Evolutionary conservation across 2,888 invertebrate genomes (phyloP).

Genomic region (Hipparchia sbordonii): DNA sequence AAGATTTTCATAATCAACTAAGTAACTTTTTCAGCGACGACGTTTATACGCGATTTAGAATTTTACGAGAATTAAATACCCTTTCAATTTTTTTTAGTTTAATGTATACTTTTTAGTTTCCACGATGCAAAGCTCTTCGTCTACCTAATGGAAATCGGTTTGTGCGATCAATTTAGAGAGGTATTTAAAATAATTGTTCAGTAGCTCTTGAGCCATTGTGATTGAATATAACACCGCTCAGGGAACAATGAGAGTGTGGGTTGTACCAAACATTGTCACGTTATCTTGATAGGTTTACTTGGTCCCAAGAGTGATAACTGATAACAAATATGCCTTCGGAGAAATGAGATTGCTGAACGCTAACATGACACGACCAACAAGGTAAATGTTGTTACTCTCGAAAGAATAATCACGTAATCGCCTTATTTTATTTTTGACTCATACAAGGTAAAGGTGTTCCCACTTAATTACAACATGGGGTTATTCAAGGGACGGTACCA

Average conservation of each 20-base stretch:
- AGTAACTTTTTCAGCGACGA: no score
- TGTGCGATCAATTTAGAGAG: no score
- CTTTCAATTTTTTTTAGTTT: no score
- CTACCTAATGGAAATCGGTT: no score
- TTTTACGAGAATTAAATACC: no score
- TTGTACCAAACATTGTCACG: conserved; percentile 61
- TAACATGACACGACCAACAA: conserved; percentile 24
- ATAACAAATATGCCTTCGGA: conserved; percentile 56
- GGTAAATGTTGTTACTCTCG: conserved; percentile 25
- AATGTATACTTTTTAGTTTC: no score
- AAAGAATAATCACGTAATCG: conserved; percentile 10
- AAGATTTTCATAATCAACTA: no score
- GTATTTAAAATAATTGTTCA: not conserved
- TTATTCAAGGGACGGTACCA: no score
- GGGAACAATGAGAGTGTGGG: conserved; percentile 60
- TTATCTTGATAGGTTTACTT: conserved; percentile 79
- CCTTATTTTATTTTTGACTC: not conserved
- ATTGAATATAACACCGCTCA: conserved; percentile 13
- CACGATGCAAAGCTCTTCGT: no score
- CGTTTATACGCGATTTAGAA: no score
- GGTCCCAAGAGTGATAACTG: conserved; percentile 50
- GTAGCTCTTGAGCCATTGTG: not conserved
- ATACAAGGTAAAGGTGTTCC: not conserved
- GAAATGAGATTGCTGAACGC: conserved; percentile 35
- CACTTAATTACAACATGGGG: no score